Evolutionary conservation across 2,797 vertebrate genomes (phyloP).

Genomic region (Thunnus albacares): DNA sequence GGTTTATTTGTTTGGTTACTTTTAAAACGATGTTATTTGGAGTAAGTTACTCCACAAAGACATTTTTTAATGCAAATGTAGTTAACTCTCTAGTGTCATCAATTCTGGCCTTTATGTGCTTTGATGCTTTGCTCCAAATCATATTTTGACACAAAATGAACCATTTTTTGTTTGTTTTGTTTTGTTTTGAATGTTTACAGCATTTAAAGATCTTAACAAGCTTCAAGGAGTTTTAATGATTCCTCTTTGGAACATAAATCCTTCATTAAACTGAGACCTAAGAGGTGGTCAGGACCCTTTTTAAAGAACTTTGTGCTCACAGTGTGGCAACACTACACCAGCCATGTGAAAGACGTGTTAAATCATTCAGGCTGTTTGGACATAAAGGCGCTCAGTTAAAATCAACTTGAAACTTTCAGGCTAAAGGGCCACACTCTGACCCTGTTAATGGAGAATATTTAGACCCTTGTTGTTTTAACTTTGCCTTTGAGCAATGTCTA

Average conservation of each 20-base stretch:
- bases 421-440: neutral
- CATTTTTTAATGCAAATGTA: neutral
- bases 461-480: conserved; percentile 18
- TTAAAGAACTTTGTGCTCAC: conserved; percentile 28
- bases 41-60: conserved; percentile 14
- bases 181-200: neutral
- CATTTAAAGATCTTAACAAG: conserved; percentile 10
- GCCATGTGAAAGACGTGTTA: conserved; percentile 43
- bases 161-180: too few relatives aligned
- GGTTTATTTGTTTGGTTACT: conserved; percentile 29
- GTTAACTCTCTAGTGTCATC: neutral
- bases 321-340: conserved; percentile 14
- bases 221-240: conserved; percentile 28
- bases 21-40: neutral
- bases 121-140: neutral
- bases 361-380: conserved; percentile 70
- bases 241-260: conserved; percentile 61
- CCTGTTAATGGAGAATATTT: conserved; percentile 46
- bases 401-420: conserved; percentile 51
- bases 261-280: conserved; percentile 54
- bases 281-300: conserved; percentile 44
- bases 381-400: conserved; percentile 37
- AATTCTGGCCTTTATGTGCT: neutral
- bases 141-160: neutral
- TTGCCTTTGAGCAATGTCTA: conserved; percentile 3